phyloP scores from a whole-genome alignment of 1,140 invertebrate species.

The Heliconius congener region DNA sequence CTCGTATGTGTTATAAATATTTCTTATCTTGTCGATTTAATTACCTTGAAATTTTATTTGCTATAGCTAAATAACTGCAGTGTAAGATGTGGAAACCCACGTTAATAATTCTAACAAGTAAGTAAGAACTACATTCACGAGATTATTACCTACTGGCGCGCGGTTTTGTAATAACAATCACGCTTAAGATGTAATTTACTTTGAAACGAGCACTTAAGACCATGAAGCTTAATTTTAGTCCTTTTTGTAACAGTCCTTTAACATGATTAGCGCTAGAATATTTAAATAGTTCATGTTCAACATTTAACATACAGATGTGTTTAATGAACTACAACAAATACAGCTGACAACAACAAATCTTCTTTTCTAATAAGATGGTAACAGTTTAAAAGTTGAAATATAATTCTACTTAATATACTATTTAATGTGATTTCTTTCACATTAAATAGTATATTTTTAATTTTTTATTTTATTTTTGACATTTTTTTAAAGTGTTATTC shows the following conservation, averaged over 20 bases:
- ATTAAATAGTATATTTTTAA: no score
- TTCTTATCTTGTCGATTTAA: not conserved
- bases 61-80: not conserved
- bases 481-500: no score
- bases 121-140: conserved; percentile 32
- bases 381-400: not conserved
- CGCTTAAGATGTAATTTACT: conserved; percentile 32
- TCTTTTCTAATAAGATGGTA: not conserved
- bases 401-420: not conserved
- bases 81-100: not conserved
- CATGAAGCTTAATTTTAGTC: conserved; percentile 32
- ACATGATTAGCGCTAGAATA: not conserved
- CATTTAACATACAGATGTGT: not conserved
- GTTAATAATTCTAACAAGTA: conserved; percentile 34
- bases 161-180: conserved; percentile 37
- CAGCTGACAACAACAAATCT: not conserved
- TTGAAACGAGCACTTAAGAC: conserved; percentile 30
- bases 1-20: no score
- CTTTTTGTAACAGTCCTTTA: conserved; percentile 16
- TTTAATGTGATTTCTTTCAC: not conserved
- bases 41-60: not conserved
- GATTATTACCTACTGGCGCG: conserved; percentile 29
- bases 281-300: not conserved
- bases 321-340: not conserved
- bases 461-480: no score